phyloP scores from a whole-genome alignment of 2,113 vertebrate genomes.

The Telmatochromis brichardi region DNA sequence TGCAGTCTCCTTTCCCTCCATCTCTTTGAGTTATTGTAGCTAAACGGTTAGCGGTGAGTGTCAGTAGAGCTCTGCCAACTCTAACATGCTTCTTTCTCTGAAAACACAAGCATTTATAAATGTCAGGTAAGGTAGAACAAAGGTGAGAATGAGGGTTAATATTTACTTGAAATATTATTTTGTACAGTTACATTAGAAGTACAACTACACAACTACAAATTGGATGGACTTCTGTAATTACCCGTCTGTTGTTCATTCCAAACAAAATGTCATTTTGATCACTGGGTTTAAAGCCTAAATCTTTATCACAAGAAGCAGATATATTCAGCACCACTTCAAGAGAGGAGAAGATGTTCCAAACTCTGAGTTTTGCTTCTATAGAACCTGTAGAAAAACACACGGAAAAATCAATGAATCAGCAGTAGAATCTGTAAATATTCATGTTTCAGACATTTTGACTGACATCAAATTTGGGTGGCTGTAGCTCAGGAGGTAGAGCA shows the following conservation, averaged over 20 bases:
- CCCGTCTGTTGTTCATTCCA: background rate
- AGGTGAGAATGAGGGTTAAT: background rate
- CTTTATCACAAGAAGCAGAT: background rate
- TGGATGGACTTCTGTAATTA: background rate
- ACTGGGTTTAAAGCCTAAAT: background rate
- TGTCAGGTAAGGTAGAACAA: background rate
- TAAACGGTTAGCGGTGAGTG: background rate
- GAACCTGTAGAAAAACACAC: constrained; percentile 58
- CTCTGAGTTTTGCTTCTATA: constrained; percentile 69
- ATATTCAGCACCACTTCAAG: constrained; percentile 58
- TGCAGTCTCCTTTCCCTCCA: too few species aligned
- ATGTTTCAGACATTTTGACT: background rate
- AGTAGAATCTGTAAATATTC: background rate
- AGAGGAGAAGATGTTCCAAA: constrained; percentile 75
- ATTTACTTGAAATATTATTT: background rate
- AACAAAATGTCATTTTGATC: background rate
- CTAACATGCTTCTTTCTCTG: constrained; percentile 19
- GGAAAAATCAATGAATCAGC: background rate
- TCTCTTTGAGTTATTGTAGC: too few species aligned
- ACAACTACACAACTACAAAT: background rate
- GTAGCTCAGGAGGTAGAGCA: background rate
- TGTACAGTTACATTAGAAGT: background rate
- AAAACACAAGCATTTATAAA: background rate
- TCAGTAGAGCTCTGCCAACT: background rate
- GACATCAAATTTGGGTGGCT: background rate